These are phyloP conservation scores for Lemur catta DNA, from an alignment of 2,797 vertebrate genomes.

Conservation along the genomic window DNA sequence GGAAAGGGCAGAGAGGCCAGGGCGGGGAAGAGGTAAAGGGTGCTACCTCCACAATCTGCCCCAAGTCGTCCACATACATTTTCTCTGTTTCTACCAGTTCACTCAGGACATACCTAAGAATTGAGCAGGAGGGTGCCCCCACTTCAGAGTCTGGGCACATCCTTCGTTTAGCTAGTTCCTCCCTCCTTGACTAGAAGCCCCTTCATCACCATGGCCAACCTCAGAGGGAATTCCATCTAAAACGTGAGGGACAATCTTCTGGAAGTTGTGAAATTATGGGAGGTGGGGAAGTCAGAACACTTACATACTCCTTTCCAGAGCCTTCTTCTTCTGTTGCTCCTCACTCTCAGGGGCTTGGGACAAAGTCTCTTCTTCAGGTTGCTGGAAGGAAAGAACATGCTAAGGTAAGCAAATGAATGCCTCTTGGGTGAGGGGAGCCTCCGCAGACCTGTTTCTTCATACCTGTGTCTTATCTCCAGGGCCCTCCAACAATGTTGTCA, in stretches of 20 bases:
- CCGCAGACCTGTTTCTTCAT: neutral
- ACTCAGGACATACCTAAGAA: conserved; percentile 90
- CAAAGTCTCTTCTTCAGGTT: conserved; percentile 82
- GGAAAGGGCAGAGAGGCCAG: neutral
- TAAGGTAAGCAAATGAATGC: conserved; percentile 65
- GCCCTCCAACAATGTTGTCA: conserved; percentile 80
- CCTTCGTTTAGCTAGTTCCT: neutral
- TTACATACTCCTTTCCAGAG: conserved; percentile 96
- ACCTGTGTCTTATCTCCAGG: conserved; percentile 73
- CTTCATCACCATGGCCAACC: neutral
- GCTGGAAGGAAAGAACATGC: conserved; percentile 83
- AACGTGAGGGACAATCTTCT: neutral
- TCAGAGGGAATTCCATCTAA: neutral
- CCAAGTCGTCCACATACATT: conserved; percentile 93
- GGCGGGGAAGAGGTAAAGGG: neutral
- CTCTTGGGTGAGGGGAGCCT: neutral
- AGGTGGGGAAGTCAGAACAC: conserved; percentile 65
- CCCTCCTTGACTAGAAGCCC: neutral
- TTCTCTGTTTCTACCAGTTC: conserved; percentile 93
- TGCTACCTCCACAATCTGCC: conserved; percentile 91
- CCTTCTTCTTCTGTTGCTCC: conserved; percentile 90
- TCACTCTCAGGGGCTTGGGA: conserved; percentile 83
- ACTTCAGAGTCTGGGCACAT: neutral
- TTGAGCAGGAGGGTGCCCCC: conserved; percentile 3
- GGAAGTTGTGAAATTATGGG: neutral